A percentile compares a stretch with the other conserved stretches of the same genome.
Evolutionary conservation across 2,113 vertebrate genomes (phyloP).

Genomic region (Lophius piscatorius): DNA sequence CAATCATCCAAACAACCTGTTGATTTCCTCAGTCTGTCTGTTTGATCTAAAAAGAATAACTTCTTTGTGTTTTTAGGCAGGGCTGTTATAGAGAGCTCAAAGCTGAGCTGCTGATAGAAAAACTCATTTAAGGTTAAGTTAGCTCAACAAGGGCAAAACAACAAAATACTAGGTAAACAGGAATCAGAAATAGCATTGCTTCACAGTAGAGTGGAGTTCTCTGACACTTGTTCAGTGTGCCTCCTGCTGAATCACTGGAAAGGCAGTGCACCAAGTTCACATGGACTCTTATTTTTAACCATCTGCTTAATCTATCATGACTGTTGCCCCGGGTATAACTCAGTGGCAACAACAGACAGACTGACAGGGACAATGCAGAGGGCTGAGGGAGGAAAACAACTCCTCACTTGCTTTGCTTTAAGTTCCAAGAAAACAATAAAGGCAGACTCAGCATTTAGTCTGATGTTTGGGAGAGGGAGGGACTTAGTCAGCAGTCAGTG

Average conservation of each 20-base stretch:
- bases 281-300: conserved; percentile 58
- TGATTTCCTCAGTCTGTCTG: background rate
- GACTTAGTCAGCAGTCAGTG: conserved; percentile 32
- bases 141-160: conserved; percentile 37
- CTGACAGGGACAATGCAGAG: background rate
- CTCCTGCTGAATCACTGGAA: conserved; percentile 26
- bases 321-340: conserved; percentile 27
- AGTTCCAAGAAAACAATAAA: conserved; percentile 39
- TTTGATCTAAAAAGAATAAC: conserved; percentile 2
- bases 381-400: conserved; percentile 6
- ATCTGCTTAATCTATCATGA: conserved; percentile 24
- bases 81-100: no score
- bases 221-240: background rate
- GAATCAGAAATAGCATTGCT: conserved; percentile 37
- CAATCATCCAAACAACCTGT: background rate
- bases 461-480: conserved; percentile 24
- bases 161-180: conserved; percentile 56
- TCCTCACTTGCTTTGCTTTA: conserved; percentile 1
- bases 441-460: conserved; percentile 19
- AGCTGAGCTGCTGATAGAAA: conserved; percentile 37
- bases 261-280: conserved; percentile 51
- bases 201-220: background rate
- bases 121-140: conserved; percentile 52
- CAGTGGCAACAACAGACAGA: conserved; percentile 18
- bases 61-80: background rate